Evolutionary conservation across 2,797 vertebrate genomes (phyloP).

Genomic region (Babyrousa celebensis): DNA sequence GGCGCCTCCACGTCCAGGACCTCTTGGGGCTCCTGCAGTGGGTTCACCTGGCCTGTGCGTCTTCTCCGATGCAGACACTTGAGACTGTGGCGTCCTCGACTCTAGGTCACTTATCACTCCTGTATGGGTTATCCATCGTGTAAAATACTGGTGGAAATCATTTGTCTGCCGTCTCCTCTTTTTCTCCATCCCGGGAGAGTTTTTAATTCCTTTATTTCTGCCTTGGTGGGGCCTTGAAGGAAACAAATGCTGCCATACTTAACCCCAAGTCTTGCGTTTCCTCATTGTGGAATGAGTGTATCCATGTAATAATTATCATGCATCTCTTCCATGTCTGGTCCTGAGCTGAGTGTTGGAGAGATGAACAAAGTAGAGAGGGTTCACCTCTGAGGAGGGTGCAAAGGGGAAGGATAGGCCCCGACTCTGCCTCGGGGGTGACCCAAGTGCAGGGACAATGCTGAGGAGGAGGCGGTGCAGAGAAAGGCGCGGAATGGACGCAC

Average conservation of each 20-base stretch:
- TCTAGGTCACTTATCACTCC: neutral
- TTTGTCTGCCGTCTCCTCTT: neutral
- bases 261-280: neutral
- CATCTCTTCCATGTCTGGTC: neutral
- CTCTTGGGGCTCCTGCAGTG: neutral
- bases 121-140: neutral
- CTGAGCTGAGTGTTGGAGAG: neutral
- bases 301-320: neutral
- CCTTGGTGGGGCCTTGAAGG: neutral
- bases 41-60: neutral
- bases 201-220: conserved; percentile 21
- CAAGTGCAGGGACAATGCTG: neutral
- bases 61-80: neutral
- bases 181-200: neutral
- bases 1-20: neutral
- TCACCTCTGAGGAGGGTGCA: neutral
- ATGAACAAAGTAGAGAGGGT: neutral
- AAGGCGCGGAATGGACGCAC: neutral
- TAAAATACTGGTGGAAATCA: neutral
- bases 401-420: neutral
- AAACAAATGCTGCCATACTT: neutral
- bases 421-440: rapidly evolving
- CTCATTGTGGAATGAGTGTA: neutral
- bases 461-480: neutral
- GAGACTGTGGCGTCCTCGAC: neutral